phyloP scores from a whole-genome alignment of 2,113 vertebrate species.

The Brienomyrus brachyistius region DNA sequence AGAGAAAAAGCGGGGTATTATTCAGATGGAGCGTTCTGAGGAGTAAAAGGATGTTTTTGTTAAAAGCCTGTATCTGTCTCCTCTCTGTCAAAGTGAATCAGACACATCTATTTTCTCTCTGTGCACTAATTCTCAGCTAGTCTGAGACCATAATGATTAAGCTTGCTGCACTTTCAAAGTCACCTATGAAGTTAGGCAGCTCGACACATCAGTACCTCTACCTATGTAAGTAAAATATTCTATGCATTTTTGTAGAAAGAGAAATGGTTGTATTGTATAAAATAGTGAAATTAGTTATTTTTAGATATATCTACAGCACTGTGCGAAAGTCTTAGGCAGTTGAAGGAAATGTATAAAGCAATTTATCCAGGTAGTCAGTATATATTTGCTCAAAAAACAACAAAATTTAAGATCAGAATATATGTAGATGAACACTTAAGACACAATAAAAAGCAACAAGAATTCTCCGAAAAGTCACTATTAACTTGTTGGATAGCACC shows the following conservation, averaged over 20 bases:
- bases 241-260: neutral
- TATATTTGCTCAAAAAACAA: neutral
- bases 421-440: neutral
- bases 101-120: neutral
- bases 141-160: neutral
- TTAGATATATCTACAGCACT: neutral
- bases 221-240: neutral
- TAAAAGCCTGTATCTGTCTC: conserved; percentile 2
- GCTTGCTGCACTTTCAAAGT: conserved; percentile 4
- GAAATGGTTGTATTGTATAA: neutral
- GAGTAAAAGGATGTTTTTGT: neutral
- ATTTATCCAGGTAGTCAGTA: neutral
- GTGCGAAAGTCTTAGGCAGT: neutral
- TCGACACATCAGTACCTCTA: neutral
- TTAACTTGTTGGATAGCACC: neutral
- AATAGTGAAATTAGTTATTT: neutral
- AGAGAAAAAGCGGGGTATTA: neutral
- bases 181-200: neutral
- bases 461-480: neutral
- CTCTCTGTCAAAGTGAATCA: conserved; percentile 5
- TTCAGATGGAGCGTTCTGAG: neutral
- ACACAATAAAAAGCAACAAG: neutral
- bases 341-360: neutral
- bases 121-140: neutral
- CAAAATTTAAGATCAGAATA: neutral